Conservation (phyloP, 1,140 invertebrate genomes). For the Patella vulgata region DNA sequence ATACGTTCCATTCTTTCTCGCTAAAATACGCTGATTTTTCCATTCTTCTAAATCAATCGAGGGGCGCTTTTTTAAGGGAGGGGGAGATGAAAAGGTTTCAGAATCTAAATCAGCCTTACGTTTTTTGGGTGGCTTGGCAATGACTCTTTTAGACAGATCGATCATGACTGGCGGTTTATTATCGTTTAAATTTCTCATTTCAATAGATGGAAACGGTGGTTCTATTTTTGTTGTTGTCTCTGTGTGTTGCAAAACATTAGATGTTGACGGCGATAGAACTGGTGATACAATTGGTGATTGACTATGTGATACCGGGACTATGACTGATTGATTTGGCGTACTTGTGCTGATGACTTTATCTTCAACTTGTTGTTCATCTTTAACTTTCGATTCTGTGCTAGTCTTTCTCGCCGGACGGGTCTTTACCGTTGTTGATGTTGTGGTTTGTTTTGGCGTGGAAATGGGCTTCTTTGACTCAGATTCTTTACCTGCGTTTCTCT, state of each 20-base stretch:
- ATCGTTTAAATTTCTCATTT: too few relatives aligned
- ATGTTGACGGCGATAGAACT: neutral
- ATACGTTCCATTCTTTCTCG: conserved; percentile 83
- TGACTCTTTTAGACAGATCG: conserved; percentile 36
- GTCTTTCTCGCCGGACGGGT: neutral
- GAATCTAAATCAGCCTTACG: conserved; percentile 57
- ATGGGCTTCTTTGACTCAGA: neutral
- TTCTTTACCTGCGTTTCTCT: conserved; percentile 6
- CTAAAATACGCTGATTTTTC: conserved; percentile 88
- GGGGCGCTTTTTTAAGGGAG: conserved; percentile 41
- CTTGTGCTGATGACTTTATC: too few relatives aligned
- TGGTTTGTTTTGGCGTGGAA: neutral
- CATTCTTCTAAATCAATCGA: conserved; percentile 87
- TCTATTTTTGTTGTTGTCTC: too few relatives aligned
- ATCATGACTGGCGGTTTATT: conserved; percentile 5
- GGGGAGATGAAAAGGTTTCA: conserved; percentile 22
- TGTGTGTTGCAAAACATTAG: conserved; percentile 6
- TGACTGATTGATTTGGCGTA: neutral
- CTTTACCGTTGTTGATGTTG: neutral
- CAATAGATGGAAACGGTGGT: too few relatives aligned
- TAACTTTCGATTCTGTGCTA: too few relatives aligned
- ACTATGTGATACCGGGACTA: neutral
- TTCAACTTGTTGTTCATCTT: too few relatives aligned
- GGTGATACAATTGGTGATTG: neutral
- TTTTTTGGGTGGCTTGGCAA: conserved; percentile 65